Evolutionary conservation across 2,113 vertebrate genomes (phyloP), one percentile per base, ranked within the genome.

Genomic region (Urocolius indicus): DNA sequence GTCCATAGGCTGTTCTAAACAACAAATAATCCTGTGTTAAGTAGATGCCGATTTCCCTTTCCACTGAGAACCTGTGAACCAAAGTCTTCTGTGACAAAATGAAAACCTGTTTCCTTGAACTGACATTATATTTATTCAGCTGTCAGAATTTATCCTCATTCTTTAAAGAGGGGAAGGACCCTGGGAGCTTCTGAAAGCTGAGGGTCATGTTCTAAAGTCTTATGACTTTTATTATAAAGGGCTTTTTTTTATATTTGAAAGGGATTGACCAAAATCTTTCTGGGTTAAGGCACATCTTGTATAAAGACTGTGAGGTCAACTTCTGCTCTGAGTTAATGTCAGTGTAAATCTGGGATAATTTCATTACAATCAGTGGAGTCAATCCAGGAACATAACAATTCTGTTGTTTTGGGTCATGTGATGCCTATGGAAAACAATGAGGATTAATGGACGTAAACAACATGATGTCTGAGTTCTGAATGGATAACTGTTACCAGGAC

Each of bases 101-200:
- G 72, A 94, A 97, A 97, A 94, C 59, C 84, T 95, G 89, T 95
- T 97, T 97, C 95, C 83, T 96, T 94, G 96, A 73, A 69, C 68
- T 93, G 95, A 98, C 96, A 95, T 95, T 93, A 94, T 97, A 94
- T 95, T 96, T 97, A 80, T 95, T 96, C 97, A 97, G 97, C 96
- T 97, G 97, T 96, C 96, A 85, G 93, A 95, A 92, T 96, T 97
- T 96, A 95, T 97, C 92, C 88, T 95, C 86, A 68, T 97, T 97
- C 95, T 89, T 93, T 84, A 95, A 87, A 92, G 89, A 96, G 61
- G 76, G 77, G 86, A 96, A 96, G 86, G 69, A 88, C 83, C 67
- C 91, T 96, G 81, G 71, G 92, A 97, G 73, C 90, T 93, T 96
- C 93, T 95, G 92, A 88, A 91, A 86, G 65, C 61, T 65, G 65